phyloP scores from a whole-genome alignment of 2,113 vertebrate genomes.

The Sphaerodactylus townsendi region DNA sequence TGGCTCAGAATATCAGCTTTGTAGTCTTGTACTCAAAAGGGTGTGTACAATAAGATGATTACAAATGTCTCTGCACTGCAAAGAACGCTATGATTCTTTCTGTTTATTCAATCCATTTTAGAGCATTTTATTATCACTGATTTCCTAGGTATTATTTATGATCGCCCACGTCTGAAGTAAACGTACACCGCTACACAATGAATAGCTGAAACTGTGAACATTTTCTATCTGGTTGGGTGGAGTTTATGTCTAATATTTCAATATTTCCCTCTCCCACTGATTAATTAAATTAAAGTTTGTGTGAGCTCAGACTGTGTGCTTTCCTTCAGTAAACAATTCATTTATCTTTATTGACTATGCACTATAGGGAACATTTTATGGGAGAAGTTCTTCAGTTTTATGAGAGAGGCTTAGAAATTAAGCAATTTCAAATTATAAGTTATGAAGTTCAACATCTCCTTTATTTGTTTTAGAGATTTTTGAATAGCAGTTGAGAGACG shows the following conservation, averaged over 20 bases:
- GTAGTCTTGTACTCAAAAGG: neutral
- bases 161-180: neutral
- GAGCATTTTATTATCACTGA: neutral
- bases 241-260: slow-evolving; percentile 31
- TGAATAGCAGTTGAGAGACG: slow-evolving; percentile 10
- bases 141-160: neutral
- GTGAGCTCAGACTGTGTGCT: slow-evolving; percentile 29
- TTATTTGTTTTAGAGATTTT: neutral
- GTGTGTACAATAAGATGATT: neutral
- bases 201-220: neutral
- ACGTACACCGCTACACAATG: neutral
- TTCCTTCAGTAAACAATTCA: slow-evolving; percentile 52
- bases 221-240: neutral
- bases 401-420: slow-evolving; percentile 19
- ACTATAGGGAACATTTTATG: slow-evolving; percentile 27
- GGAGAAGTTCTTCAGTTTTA: slow-evolving; percentile 18
- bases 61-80: neutral
- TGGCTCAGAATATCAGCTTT: neutral
- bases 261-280: slow-evolving; percentile 39
- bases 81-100: neutral
- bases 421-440: slow-evolving; percentile 39
- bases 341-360: slow-evolving; percentile 54
- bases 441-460: neutral
- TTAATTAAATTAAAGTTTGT: slow-evolving; percentile 54
- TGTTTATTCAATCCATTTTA: neutral